Percentiles rank a stretch among this genome's conserved stretches.
phyloP scores from a whole-genome alignment of 2,888 invertebrate genomes.

The Seira sanloemensis region DNA sequence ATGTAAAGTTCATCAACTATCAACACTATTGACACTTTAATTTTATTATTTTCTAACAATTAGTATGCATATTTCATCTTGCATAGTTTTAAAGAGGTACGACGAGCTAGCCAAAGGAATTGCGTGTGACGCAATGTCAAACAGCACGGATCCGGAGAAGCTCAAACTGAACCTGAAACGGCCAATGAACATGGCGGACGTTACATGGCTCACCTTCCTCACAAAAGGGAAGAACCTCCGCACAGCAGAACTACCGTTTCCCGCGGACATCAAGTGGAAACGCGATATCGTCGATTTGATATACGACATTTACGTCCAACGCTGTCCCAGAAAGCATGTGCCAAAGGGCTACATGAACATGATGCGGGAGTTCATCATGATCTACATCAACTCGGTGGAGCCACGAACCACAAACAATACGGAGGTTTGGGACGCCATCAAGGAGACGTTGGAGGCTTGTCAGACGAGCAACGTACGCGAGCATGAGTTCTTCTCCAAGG shows the following conservation, averaged over 20 bases:
- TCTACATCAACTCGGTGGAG: constrained; percentile 43
- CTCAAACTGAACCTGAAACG: constrained; percentile 22
- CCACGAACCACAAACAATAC: constrained; percentile 15
- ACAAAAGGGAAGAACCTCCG: constrained; percentile 20
- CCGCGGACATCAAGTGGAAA: constrained; percentile 26
- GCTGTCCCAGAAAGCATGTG: constrained; percentile 21
- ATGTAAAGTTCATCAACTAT: too few relatives aligned
- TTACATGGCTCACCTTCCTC: constrained; percentile 20
- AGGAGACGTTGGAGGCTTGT: constrained; percentile 1
- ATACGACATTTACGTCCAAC: constrained; percentile 20
- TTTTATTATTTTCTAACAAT: too few relatives aligned
- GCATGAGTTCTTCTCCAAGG: too few relatives aligned
- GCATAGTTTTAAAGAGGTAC: constrained; percentile 28
- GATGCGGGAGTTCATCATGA: constrained; percentile 35
- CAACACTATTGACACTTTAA: too few relatives aligned
- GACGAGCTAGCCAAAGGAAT: constrained; percentile 19
- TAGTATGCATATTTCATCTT: too few relatives aligned
- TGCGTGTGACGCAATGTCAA: constrained; percentile 33
- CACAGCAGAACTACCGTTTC: neutral
- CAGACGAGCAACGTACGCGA: too few relatives aligned
- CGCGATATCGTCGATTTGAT: constrained; percentile 7
- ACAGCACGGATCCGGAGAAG: neutral
- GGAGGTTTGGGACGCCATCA: constrained; percentile 6
- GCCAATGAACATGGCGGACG: constrained; percentile 35
- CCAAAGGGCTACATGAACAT: constrained; percentile 24